These are phyloP conservation scores for Macrochelys suwanniensis DNA, from an alignment of 2,797 vertebrate genomes.

Conservation along the genomic window DNA sequence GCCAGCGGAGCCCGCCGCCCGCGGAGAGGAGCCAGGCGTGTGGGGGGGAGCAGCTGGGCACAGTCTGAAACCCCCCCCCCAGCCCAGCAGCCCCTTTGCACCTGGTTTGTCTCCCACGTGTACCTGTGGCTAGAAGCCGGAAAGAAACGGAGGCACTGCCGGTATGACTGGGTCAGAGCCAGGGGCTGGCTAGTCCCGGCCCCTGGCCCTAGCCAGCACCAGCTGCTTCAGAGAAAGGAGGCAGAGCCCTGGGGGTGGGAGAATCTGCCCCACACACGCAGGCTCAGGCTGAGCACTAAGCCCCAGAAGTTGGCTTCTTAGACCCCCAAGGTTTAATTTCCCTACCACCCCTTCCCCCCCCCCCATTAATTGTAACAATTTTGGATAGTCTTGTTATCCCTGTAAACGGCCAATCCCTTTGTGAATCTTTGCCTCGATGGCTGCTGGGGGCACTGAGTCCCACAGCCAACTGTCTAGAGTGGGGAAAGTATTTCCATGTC, in stretches of 20 bases:
- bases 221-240: background rate
- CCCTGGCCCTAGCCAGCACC: no score
- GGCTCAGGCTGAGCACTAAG: background rate
- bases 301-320: background rate
- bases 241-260: background rate
- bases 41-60: no score
- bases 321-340: background rate
- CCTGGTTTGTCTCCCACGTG: no score
- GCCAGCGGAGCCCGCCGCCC: no score
- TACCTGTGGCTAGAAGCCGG: no score
- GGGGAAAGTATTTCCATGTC: background rate
- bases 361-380: background rate
- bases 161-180: no score
- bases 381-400: rapidly evolving
- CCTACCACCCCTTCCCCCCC: no score
- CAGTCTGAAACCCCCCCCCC: no score
- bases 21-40: no score
- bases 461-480: rapidly evolving
- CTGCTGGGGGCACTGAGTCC: rapidly evolving
- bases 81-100: no score
- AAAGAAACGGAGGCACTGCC: no score
- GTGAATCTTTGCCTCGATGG: rapidly evolving
- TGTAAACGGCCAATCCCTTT: rapidly evolving
- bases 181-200: no score
- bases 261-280: background rate